A percentile compares a stretch with the other conserved stretches of the same genome.
Evolutionary conservation across 2,888 invertebrate species (phyloP).

Genomic region (Synergus laeviventris): DNA sequence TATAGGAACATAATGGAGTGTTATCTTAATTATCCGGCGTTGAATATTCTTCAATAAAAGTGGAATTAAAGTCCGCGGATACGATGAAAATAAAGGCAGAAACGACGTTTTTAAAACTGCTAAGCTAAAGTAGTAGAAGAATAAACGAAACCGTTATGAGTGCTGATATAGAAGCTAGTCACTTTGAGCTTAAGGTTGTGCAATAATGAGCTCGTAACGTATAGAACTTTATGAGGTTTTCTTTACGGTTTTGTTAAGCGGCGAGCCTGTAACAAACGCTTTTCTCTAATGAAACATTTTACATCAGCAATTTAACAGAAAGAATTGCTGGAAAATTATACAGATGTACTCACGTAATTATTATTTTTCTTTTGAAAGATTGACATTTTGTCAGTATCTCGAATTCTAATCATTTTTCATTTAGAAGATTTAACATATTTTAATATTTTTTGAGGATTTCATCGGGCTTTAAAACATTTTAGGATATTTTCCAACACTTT

Average conservation of each 20-base stretch:
- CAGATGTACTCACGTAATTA: neutral
- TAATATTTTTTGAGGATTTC: too few relatives aligned
- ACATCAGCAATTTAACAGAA: constrained; percentile 45
- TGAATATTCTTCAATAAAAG: constrained; percentile 1
- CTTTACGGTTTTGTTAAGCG: constrained; percentile 57
- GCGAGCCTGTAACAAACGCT: constrained; percentile 49
- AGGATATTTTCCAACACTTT: too few relatives aligned
- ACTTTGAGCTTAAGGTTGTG: constrained; percentile 43
- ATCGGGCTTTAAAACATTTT: too few relatives aligned
- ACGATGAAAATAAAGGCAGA: constrained; percentile 6
- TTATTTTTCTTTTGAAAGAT: neutral
- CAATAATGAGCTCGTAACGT: constrained; percentile 49
- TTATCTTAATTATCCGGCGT: constrained; percentile 2
- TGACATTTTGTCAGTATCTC: too few relatives aligned
- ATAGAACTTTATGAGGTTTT: constrained; percentile 54
- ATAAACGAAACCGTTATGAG: constrained; percentile 22
- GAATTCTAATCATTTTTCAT: too few relatives aligned
- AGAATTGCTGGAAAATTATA: neutral
- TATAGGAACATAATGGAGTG: neutral
- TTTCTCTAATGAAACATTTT: constrained; percentile 59
- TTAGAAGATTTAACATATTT: too few relatives aligned
- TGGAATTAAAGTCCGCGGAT: neutral
- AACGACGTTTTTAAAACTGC: constrained; percentile 17
- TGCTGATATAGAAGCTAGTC: neutral
- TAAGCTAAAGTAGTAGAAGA: constrained; percentile 25